A percentile compares a stretch with the other conserved stretches of the same genome.
Evolutionary conservation across 2,113 vertebrate species (phyloP).

Genomic region (Chionomys nivalis): DNA sequence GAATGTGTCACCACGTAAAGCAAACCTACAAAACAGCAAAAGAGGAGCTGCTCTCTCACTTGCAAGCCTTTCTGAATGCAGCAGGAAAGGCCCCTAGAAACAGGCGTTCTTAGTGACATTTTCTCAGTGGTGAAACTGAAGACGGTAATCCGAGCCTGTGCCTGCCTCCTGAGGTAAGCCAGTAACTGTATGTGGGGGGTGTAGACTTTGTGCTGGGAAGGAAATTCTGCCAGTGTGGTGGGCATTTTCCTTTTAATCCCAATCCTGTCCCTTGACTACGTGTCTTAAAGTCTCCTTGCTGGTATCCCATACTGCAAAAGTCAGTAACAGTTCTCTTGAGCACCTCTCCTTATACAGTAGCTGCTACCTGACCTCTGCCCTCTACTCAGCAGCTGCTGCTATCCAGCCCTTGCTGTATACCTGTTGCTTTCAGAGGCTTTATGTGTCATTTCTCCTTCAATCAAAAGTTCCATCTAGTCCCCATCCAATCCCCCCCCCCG

Average conservation of each 20-base stretch:
- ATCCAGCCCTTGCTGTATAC: not conserved
- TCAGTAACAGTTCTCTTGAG: not conserved
- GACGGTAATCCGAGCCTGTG: not conserved
- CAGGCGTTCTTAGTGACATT: not conserved
- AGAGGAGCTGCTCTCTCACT: not conserved
- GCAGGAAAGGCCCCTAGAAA: not conserved
- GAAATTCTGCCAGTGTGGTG: not conserved
- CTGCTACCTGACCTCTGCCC: not conserved
- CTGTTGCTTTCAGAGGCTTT: not conserved
- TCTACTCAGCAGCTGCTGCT: not conserved
- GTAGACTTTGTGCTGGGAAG: not conserved
- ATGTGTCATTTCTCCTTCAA: not conserved
- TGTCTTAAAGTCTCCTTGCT: not conserved
- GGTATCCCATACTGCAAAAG: not conserved
- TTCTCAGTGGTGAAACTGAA: constrained; percentile 2
- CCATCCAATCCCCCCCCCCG: not conserved
- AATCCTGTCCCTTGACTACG: not conserved
- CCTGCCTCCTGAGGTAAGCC: not conserved
- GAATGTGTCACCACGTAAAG: not conserved
- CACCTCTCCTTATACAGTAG: not conserved
- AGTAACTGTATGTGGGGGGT: not conserved
- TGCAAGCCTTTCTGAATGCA: constrained; percentile 39
- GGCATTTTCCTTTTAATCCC: not conserved
- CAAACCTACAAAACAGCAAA: constrained; percentile 27
- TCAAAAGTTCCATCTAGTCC: not conserved